These are phyloP conservation scores for Boulengeromyrus knoepffleri DNA, from an alignment of 2,113 vertebrate genomes.

Conservation along the genomic window DNA sequence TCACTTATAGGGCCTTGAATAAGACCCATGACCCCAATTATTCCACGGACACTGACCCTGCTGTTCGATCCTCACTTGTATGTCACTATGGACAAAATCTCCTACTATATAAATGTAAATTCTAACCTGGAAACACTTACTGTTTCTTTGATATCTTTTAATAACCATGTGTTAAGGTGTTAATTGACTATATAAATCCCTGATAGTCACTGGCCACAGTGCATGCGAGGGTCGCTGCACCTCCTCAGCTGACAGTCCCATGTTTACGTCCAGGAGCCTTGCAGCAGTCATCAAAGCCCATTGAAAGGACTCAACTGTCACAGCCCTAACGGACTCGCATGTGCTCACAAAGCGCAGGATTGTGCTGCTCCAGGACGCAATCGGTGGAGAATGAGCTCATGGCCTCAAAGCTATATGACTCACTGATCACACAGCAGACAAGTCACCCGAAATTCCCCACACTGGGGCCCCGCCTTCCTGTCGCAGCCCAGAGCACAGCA, in stretches of 20 bases:
- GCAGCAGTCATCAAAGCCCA: not conserved
- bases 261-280: not conserved
- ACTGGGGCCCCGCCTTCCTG: not conserved
- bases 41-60: not conserved
- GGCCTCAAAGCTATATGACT: slow-evolving; percentile 1
- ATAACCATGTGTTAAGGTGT: not conserved
- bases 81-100: not conserved
- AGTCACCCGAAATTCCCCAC: slow-evolving; percentile 11
- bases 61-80: not conserved
- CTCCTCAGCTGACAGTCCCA: not conserved
- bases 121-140: not conserved
- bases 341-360: not conserved
- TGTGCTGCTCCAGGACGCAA: not conserved
- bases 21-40: not conserved
- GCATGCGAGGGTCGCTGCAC: not conserved
- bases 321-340: not conserved
- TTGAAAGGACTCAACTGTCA: not conserved
- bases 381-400: slow-evolving; percentile 1
- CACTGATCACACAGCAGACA: slow-evolving; percentile 12
- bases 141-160: not conserved
- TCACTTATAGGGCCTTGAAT: not conserved
- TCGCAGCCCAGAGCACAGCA: not conserved
- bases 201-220: not conserved
- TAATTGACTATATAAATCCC: not conserved
- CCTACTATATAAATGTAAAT: not conserved